Evolutionary conservation across 1,140 invertebrate species (phyloP).

Genomic region (Calliphora vicina): DNA sequence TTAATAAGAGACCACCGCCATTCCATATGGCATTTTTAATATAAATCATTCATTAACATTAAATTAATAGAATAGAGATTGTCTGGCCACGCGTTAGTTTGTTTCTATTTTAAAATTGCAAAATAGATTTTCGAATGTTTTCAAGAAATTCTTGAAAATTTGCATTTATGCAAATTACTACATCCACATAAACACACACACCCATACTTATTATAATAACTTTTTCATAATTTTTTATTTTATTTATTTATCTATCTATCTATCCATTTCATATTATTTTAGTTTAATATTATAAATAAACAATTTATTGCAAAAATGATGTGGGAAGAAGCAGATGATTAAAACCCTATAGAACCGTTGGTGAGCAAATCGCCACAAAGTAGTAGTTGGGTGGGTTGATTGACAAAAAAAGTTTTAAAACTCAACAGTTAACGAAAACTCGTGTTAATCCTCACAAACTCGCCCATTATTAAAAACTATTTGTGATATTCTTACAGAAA

Average conservation of each 20-base stretch:
- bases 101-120: not conserved
- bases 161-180: constrained; percentile 19
- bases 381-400: too few species aligned
- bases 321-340: too few species aligned
- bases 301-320: too few species aligned
- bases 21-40: not conserved
- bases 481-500: too few species aligned
- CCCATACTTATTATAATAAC: not conserved
- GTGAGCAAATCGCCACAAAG: too few species aligned
- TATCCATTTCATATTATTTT: not conserved
- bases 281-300: too few species aligned
- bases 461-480: too few species aligned
- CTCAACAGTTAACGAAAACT: too few species aligned
- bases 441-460: too few species aligned
- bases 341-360: too few species aligned
- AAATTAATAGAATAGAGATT: not conserved
- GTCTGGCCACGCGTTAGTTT: not conserved
- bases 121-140: not conserved
- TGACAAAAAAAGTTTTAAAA: too few species aligned
- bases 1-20: not conserved
- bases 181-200: not conserved
- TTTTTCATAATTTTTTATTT: not conserved
- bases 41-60: not conserved
- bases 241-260: too few species aligned
- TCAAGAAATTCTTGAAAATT: constrained; percentile 22